Conservation (phyloP, 2,113 vertebrate genomes). For the Grus americana region DNA sequence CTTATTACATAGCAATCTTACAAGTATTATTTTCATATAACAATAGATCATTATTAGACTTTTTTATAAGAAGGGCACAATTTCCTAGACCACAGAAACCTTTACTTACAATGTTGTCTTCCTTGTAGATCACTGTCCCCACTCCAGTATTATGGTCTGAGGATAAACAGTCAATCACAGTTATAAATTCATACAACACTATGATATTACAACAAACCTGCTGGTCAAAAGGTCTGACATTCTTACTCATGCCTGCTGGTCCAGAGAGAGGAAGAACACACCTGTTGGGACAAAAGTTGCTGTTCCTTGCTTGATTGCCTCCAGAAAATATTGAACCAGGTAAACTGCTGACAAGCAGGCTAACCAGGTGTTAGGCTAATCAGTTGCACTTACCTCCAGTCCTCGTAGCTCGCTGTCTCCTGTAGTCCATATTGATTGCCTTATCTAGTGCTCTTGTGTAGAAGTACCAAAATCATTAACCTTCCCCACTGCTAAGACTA, state of each 20-base stretch:
- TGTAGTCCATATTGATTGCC: not conserved
- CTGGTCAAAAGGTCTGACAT: not conserved
- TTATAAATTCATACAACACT: not conserved
- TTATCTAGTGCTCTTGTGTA: not conserved
- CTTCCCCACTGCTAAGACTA: not conserved
- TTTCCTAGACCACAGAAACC: not conserved
- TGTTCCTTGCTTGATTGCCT: not conserved
- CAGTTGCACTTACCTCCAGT: not conserved
- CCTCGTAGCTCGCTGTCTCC: not conserved
- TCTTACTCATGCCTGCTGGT: not conserved
- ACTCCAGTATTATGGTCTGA: conserved; percentile 5
- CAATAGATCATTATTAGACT: not conserved
- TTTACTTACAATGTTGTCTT: conserved; percentile 14
- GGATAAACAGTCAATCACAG: not conserved
- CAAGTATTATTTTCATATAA: not conserved
- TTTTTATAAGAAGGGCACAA: not conserved
- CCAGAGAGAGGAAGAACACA: not conserved
- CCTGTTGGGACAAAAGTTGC: not conserved
- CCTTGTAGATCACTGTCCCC: not conserved
- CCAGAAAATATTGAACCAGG: not conserved
- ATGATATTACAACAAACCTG: not conserved
- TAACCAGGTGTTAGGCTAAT: not conserved
- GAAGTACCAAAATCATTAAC: not conserved
- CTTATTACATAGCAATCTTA: not conserved
- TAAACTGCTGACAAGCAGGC: not conserved